Evolutionary conservation across 2,888 invertebrate species (phyloP), one percentile per base, ranked within the genome.

Genomic region (Hirtodrosophila trivittata): DNA sequence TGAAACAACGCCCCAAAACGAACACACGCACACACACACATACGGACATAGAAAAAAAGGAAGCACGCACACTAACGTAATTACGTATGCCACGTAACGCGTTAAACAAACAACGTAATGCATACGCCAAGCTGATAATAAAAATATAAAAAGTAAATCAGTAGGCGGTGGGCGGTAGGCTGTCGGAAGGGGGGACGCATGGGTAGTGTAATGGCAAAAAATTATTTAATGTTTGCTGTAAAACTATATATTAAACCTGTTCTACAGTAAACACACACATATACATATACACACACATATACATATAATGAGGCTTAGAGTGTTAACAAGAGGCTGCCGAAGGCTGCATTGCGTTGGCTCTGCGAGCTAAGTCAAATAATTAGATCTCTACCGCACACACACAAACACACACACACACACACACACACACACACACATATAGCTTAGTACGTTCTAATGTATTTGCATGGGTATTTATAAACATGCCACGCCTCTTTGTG

Each of bases 11-110:
- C 54, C 50, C 50, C 46, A 64, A 46, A 56, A 47, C 33, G 21
- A 14, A 33, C 46, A 50, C 50, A 18, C 12, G 30, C 32, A 46
- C 12, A 14, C 8, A 7, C 35, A 14, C 37, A 9, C 35, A 14
- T 5, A 26, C 12, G 1, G 9, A n/a, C 1, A 13, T 26, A 43
- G 33, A 25, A 25, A 18, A 50, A 30, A 10, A 54, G 25, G 21
- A 35, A 46, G 57, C 67, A 74, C 74, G 63, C 70, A 68, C 59
- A 58, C 49, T 54, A 52, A 49, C 59, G 38, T 74, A 77, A 78
- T 81, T 78, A 81, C 75, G 56, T 72, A 68, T 74, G 64, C 74
- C 70, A 60, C 60, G 65, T 68, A 74, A 74, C 65, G 65, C 62
- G 71, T 49, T 51, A 42, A 64, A 38, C 54, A 58, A 75, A 76